These are phyloP conservation scores for Centropristis striata DNA, from an alignment of 2,113 vertebrate genomes.

Conservation along the genomic window DNA sequence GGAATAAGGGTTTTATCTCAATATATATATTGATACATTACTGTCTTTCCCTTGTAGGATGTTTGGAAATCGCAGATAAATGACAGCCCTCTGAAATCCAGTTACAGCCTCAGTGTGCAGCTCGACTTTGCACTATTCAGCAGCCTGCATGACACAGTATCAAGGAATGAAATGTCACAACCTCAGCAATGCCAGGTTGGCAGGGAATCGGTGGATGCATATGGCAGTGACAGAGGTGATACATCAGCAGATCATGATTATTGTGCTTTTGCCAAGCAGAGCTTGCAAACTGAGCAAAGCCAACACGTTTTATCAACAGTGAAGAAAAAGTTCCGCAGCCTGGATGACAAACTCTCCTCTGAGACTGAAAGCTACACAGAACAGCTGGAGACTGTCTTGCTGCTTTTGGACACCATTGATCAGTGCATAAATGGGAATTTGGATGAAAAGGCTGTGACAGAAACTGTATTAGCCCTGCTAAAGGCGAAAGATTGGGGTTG, in stretches of 20 bases:
- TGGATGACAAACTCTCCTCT: slow-evolving; percentile 66
- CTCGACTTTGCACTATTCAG: slow-evolving; percentile 49
- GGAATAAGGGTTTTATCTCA: too few species aligned
- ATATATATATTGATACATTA: not conserved
- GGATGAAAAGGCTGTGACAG: slow-evolving; percentile 71
- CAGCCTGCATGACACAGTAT: not conserved
- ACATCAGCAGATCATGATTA: slow-evolving; percentile 84
- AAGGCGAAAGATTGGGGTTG: slow-evolving; percentile 63
- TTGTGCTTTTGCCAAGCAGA: slow-evolving; percentile 59
- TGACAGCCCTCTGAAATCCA: slow-evolving; percentile 77
- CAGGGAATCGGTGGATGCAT: not conserved
- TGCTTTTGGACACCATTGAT: slow-evolving; percentile 79
- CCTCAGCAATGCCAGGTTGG: not conserved
- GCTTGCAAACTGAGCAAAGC: slow-evolving; percentile 20
- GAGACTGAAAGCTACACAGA: slow-evolving; percentile 35
- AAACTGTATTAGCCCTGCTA: slow-evolving; percentile 77
- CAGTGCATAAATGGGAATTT: slow-evolving; percentile 58
- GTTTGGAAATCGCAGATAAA: slow-evolving; percentile 86
- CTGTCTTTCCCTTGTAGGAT: slow-evolving; percentile 69
- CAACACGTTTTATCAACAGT: slow-evolving; percentile 14
- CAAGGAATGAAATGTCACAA: slow-evolving; percentile 3
- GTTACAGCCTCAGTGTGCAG: slow-evolving; percentile 78
- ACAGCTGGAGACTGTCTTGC: slow-evolving; percentile 56
- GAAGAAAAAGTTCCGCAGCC: slow-evolving; percentile 63
- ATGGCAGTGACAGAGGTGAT: slow-evolving; percentile 16